A percentile compares a stretch with the other conserved stretches of the same genome.
These are phyloP conservation scores for Conistra vaccinii DNA, from an alignment of 2,888 invertebrate genomes.

Conservation along the genomic window DNA sequence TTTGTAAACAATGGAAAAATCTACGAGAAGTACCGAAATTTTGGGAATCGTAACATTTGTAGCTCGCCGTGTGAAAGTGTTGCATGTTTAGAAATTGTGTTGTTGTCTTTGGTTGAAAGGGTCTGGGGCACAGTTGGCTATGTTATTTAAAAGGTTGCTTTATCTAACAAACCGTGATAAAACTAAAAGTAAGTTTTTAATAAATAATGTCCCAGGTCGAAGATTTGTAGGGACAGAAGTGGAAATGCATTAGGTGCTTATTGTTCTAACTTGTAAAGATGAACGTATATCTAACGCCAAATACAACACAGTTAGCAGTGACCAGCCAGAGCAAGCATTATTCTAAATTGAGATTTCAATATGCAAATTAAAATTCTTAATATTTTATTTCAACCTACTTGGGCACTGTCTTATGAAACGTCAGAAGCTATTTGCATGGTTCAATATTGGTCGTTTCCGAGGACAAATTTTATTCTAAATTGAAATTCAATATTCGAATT, in stretches of 20 bases:
- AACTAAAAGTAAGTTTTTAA: not conserved
- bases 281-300: not conserved
- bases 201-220: not conserved
- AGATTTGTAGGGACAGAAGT: not conserved
- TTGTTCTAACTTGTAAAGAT: not conserved
- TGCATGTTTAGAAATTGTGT: slow-evolving; percentile 27
- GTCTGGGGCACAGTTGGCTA: not conserved
- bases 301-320: not conserved
- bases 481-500: not conserved
- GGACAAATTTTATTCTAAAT: not conserved
- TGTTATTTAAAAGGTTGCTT: not conserved
- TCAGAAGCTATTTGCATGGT: not conserved
- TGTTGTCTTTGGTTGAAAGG: not conserved
- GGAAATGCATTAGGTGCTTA: not conserved
- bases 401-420: too few species aligned
- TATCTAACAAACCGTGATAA: not conserved
- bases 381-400: too few species aligned
- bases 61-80: slow-evolving; percentile 43
- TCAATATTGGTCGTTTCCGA: not conserved
- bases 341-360: not conserved
- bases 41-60: slow-evolving; percentile 24
- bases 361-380: not conserved
- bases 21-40: slow-evolving; percentile 32
- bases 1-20: slow-evolving; percentile 59
- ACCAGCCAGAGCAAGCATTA: not conserved